phyloP scores from a whole-genome alignment of 1,140 invertebrate genomes.

The Hylaeus anthracinus region DNA sequence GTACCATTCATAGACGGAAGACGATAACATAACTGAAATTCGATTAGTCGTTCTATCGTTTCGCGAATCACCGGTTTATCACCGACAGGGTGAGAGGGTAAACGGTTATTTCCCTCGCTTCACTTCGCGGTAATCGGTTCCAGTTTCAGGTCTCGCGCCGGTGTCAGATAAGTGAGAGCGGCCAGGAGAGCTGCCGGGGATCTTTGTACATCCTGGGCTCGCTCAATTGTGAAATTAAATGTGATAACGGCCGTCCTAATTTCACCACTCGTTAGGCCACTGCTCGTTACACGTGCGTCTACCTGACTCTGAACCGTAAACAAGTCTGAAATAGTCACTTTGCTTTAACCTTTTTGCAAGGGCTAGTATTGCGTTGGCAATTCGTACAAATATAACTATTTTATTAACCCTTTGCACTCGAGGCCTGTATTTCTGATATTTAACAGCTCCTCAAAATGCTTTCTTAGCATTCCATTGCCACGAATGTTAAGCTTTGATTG shows the following conservation, averaged over 20 bases:
- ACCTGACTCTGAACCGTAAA: too few species aligned
- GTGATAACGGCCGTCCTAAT: conserved; percentile 36
- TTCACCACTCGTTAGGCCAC: neutral
- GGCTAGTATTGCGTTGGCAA: too few species aligned
- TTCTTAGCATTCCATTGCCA: too few species aligned
- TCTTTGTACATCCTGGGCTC: neutral
- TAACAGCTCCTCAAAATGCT: too few species aligned
- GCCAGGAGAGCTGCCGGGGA: neutral
- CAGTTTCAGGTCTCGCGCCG: conserved; percentile 43
- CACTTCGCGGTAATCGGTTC: conserved; percentile 55
- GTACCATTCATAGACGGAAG: conserved; percentile 40
- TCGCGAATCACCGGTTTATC: conserved; percentile 64
- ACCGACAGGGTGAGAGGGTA: conserved; percentile 35
- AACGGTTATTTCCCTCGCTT: conserved; percentile 54
- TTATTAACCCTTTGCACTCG: too few species aligned
- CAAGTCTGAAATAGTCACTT: too few species aligned
- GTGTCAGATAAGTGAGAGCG: conserved; percentile 1
- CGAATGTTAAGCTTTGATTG: too few species aligned
- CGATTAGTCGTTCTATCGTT: conserved; percentile 69
- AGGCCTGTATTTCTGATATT: too few species aligned
- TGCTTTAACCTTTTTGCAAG: too few species aligned
- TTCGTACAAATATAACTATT: too few species aligned
- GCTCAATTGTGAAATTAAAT: conserved; percentile 34
- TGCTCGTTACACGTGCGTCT: neutral
- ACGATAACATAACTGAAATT: conserved; percentile 58